Base-by-base conservation (phyloP, 1,140 invertebrate genomes). In the Tetramorium alpestre region DNA sequence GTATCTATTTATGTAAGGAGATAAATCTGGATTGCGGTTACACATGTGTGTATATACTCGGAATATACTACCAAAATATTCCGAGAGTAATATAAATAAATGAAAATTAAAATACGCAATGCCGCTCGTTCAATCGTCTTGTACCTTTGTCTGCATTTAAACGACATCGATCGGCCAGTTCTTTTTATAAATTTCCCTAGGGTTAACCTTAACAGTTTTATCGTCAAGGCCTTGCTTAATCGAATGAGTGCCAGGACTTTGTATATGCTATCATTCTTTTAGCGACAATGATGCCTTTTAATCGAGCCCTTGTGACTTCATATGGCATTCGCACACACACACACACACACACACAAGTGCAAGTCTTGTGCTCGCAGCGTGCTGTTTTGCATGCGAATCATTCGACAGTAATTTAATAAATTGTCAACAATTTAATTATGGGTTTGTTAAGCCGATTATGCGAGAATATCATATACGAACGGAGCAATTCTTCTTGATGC, bases 331-430 rank as follows among this genome's bases (percentile, higher is more conserved):
- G 58, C 51, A 10, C 28, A 18, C n/a, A 22, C 18, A 33, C 47
- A 28, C n/a, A n/a, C n/a, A n/a, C 51, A 10, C 28, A 18, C n/a
- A 22, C 18, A 33, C 47, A 28, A 58, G 2, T 18, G 44, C 5
- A 25, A 67, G 10, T 41, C n/a, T 51, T 8, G 13, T 44, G 5
- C 11, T 13, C 11, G 8, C 22, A 13, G 3, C 25, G 11, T 47
- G 33, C 16, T 49, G 44, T 47, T 82, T 84, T 38, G 2, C 22
- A 47, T 56, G 25, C 69, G 6, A 47, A 73, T 73, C 54, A 13
- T n/a, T 84, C 33, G 28, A 38, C n/a, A 47, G 28, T 62, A 25
- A 75, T 73, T 73, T 75, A 75, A 84, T 60, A 82, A 82, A 60
- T 11, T 73, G 18, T 16, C 6, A 18, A 54, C 41, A 73, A 84